Base-by-base conservation (phyloP, 2,113 vertebrate species). In the Lophochroa leadbeateri region DNA sequence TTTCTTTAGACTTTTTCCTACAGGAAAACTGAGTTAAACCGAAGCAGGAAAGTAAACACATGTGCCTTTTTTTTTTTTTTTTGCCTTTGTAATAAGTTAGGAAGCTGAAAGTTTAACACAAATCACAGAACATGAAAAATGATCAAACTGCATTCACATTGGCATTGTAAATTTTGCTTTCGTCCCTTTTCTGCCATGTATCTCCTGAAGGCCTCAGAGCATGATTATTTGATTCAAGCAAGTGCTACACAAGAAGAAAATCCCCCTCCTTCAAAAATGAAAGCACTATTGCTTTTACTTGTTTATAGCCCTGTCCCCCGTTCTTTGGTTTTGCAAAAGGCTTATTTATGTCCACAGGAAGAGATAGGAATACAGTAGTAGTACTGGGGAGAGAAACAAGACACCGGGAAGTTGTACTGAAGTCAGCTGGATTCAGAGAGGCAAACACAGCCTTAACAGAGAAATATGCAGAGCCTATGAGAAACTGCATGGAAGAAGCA, bases 161-260 rank as follows among this genome's bases (percentile, higher is more conserved):
- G 23, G 64, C 50, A 55, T 0, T 0, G 9, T 46, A 46, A 64
- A 60, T 60, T 71, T 67, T 83, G 15, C 11, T 65, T 79, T 69
- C 41, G 79, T 71, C 14, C 13, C 13, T 80, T 86, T 90, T 23
- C 67, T 21, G 20, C 13, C 27, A 53, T 90, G 94, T 65, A 79
- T 39, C 20, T 94, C 16, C 31, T 86, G 35, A 64, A 80, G n/a
- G 49, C 3, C 52, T 31, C 87, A 89, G 41, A 41, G 2, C 70
- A 90, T 43, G 55, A 92, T 44, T 88, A 80, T 65, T 92, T 90
- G 20, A 88, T 86, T 68, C 8, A 85, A 69, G 47, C 20, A 93
- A 92, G 31, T 35, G 7, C 21, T 68, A 25, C 12, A n/a, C 2
- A 35, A 13, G 39, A 87, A 41, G 39, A 63, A 78, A 90, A 33